phyloP scores from a whole-genome alignment of 2,888 invertebrate genomes.

The Sympetrum striolatum region DNA sequence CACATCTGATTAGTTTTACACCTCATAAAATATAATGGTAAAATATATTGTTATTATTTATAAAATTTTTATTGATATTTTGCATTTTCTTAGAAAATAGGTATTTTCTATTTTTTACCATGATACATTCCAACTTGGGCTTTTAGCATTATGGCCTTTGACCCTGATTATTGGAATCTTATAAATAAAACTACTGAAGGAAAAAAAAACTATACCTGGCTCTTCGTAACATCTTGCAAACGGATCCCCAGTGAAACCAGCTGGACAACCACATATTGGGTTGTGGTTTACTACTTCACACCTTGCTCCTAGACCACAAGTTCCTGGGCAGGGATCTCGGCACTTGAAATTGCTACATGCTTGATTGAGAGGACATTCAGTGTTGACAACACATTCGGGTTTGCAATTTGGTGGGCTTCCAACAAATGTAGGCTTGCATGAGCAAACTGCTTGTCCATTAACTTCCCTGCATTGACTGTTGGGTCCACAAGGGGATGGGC shows the following conservation, averaged over 20 bases:
- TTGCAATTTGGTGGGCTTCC: constrained; percentile 73
- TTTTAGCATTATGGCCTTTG: no score
- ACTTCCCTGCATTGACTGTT: constrained; percentile 69
- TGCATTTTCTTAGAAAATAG: no score
- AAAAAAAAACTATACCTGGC: background rate
- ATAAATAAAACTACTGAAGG: no score
- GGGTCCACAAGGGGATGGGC: constrained; percentile 70
- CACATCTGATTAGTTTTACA: no score
- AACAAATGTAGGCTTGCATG: constrained; percentile 69
- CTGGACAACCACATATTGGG: constrained; percentile 74
- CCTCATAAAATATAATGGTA: no score
- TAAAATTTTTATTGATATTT: no score
- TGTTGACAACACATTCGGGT: constrained; percentile 75
- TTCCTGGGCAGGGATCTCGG: constrained; percentile 74
- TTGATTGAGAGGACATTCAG: constrained; percentile 74
- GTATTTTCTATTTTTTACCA: no score
- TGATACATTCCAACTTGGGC: no score
- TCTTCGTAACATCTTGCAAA: constrained; percentile 64
- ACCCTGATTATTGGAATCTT: no score
- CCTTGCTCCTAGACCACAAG: constrained; percentile 73
- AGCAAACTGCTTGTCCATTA: constrained; percentile 73
- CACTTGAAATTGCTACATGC: constrained; percentile 77
- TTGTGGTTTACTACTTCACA: constrained; percentile 81
- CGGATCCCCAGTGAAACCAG: constrained; percentile 70
- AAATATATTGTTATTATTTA: no score